These are phyloP conservation scores for Rhagoletis zephyria DNA, from an alignment of 1,140 invertebrate genomes.

Conservation along the genomic window DNA sequence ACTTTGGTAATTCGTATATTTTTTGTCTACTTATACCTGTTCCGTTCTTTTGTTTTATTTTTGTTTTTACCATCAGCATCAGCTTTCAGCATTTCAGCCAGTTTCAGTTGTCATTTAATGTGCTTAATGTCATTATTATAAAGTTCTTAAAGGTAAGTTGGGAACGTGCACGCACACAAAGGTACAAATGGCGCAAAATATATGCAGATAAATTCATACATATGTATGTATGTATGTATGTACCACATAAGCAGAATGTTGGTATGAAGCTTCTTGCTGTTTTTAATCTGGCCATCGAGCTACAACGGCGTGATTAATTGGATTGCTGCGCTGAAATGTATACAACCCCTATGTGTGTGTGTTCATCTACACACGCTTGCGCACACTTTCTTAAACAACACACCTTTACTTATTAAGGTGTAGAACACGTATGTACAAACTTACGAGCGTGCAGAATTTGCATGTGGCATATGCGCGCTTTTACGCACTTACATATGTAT, in stretches of 20 bases:
- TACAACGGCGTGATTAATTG: conserved; percentile 48
- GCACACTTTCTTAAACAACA: neutral
- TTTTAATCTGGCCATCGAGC: neutral
- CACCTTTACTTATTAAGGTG: too few species aligned
- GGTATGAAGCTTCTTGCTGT: neutral
- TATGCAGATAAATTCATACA: neutral
- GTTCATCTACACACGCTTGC: neutral
- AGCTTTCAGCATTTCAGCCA: conserved; percentile 25
- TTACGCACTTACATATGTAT: too few species aligned
- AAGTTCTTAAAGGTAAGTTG: conserved; percentile 41
- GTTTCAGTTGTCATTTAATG: conserved; percentile 53
- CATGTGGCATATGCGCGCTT: neutral
- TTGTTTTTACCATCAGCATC: neutral
- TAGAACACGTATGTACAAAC: neutral
- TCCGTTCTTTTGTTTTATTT: conserved; percentile 7
- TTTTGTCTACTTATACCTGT: neutral
- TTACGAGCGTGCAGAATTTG: neutral
- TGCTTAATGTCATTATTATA: conserved; percentile 54
- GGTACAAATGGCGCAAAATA: neutral
- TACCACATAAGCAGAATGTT: too few species aligned
- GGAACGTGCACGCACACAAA: neutral
- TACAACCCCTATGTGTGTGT: neutral
- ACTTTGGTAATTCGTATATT: neutral
- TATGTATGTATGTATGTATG: neutral
- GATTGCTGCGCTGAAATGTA: conserved; percentile 13